Evolutionary conservation across 64 coral and sea anemone species (phyloP).

Genomic region (Montipora sp.): DNA sequence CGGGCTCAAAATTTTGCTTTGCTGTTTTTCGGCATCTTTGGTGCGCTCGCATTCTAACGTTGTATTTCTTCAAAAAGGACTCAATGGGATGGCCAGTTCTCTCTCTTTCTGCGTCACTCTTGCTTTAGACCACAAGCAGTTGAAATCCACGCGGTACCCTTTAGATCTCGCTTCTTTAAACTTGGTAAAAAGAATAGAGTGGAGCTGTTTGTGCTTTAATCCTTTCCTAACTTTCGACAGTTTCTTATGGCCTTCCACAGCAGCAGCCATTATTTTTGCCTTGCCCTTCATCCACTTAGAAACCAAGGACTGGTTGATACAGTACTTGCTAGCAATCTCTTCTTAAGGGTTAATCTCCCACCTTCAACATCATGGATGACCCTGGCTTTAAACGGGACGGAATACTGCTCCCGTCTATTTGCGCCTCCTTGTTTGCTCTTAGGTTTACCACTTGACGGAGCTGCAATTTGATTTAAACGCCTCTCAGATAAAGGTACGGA

Average conservation of each 20-base stretch:
- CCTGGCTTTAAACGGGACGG: constrained; percentile 42
- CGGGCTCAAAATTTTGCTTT: constrained; percentile 7
- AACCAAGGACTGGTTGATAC: constrained; percentile 68
- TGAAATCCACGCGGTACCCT: constrained; percentile 62
- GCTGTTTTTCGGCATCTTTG: no score
- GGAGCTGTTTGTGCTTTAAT: constrained; percentile 42
- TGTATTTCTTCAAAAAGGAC: no score
- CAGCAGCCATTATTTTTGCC: constrained; percentile 63
- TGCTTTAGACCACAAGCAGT: constrained; percentile 54
- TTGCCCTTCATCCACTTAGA: constrained; percentile 66
- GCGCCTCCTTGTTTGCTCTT: constrained; percentile 65
- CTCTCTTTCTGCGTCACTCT: constrained; percentile 54
- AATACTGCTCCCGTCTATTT: constrained; percentile 40
- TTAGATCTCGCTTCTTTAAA: constrained; percentile 63
- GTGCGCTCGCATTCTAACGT: no score
- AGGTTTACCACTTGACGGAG: constrained; percentile 34
- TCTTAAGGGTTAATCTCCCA: constrained; percentile 41
- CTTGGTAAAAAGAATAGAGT: constrained; percentile 45
- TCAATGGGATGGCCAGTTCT: constrained; percentile 26
- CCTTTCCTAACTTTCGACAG: constrained; percentile 11
- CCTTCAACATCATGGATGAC: constrained; percentile 49
- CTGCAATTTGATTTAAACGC: constrained; percentile 54
- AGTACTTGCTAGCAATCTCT: constrained; percentile 33
- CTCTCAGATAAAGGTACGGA: constrained; percentile 20
- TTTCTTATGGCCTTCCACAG: constrained; percentile 58